Base-by-base conservation (phyloP, 2,797 vertebrate genomes). In the Pogonophryne albipinna region DNA sequence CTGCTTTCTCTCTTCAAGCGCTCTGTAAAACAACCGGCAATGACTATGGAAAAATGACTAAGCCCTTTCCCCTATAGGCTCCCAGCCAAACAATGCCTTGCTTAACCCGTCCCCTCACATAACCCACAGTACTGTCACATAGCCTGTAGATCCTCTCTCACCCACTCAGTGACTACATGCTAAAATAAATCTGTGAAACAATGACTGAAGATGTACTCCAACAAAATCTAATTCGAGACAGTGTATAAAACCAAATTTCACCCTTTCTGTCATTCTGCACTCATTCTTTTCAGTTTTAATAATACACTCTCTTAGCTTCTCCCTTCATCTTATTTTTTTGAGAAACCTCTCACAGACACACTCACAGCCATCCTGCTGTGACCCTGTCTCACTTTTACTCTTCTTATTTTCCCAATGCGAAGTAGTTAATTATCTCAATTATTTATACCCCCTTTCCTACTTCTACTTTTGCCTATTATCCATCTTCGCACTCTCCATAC, bases 151-250 rank as follows among this genome's bases (percentile, higher is more conserved):
- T 75, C 69, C 41, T 71, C 63, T 72, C 50, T 65, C 64, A 79
- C 31, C 77, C 75, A 76, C 69, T 88, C 65, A 63, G 62, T 52
- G 55, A 77, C 75, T 62, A 70, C n/a, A 78, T 60, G 75, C 80
- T 65, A 67, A 89, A 86, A 89, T 80, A 71, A 85, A 85, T 88
- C 80, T 49, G 50, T 75, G 61, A 89, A 86, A 85, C 84, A 90
- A 78, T 82, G 79, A 88, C 73, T 50, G 68, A 86, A 66, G 75
- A 87, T 78, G 46, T 66, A 75, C 76, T 79, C 65, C 67, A 41
- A 75, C 62, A 57, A 78, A 91, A 89, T 84, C 76, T 81, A 76
- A 88, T 89, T 85, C 60, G 58, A 83, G 74, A 69, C 62, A 65
- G 65, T 62, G 55, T 72, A 83, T 85, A 64, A 86, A 20, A 63